Percentiles rank a stretch among this genome's conserved stretches.
Conservation (phyloP, 37 sponge, comb jelly and placozoan species). For the Dysidea cf. avara region DNA sequence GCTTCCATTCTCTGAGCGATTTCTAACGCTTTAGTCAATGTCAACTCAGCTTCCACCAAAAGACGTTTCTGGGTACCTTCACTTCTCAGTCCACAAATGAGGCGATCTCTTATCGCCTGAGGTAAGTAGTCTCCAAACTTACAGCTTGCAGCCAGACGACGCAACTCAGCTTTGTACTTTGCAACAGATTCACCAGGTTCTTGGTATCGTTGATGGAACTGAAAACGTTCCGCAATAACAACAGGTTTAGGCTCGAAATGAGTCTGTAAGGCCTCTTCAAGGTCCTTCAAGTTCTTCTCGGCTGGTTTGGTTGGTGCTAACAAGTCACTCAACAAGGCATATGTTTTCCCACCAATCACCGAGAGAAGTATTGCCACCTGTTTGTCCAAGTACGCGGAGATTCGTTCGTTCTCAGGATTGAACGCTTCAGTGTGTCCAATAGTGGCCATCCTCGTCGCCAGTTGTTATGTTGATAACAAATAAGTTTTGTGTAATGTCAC, state of each 20-base stretch:
- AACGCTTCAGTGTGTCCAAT: too few species aligned
- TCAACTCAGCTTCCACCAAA: too few species aligned
- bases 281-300: slow-evolving; percentile 3
- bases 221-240: slow-evolving; percentile 9
- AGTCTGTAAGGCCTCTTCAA: not conserved
- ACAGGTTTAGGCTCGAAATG: slow-evolving; percentile 9
- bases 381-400: too few species aligned
- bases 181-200: not conserved
- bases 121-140: not conserved
- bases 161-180: not conserved
- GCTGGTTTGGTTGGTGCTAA: not conserved
- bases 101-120: not conserved
- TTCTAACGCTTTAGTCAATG: too few species aligned
- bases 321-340: not conserved
- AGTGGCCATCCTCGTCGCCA: too few species aligned
- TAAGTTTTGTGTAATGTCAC: too few species aligned
- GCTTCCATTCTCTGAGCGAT: too few species aligned
- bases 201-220: not conserved
- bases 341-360: slow-evolving; percentile 1
- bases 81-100: not conserved
- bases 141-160: not conserved
- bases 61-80: not conserved
- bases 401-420: too few species aligned
- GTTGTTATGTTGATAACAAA: too few species aligned
- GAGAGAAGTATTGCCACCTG: not conserved